These are phyloP conservation scores for Coccyzus lansbergi DNA, from an alignment of 2,797 vertebrate species.

Conservation along the genomic window DNA sequence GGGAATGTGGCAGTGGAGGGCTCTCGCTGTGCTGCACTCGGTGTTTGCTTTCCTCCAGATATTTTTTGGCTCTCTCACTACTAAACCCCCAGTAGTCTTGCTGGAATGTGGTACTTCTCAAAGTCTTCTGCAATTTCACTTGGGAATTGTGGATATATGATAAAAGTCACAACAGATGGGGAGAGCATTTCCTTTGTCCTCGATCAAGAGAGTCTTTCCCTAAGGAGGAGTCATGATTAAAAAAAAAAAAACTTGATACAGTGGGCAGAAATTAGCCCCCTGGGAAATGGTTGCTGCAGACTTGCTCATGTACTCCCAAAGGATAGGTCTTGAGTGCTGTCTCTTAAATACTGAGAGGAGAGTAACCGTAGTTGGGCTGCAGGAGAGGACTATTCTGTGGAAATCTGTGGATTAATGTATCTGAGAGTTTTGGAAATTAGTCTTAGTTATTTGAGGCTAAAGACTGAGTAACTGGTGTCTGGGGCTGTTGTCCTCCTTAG, in stretches of 20 bases:
- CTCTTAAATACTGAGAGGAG: neutral
- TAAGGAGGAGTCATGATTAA: neutral
- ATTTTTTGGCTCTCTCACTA: neutral
- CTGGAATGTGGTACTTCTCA: neutral
- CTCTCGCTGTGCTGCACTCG: fast-evolving
- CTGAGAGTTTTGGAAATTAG: neutral
- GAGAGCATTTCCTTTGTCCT: constrained; percentile 14
- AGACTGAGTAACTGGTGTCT: neutral
- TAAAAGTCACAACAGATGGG: neutral
- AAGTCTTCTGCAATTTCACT: neutral
- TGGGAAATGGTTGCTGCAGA: neutral
- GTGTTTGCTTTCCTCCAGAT: fast-evolving
- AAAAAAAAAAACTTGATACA: neutral
- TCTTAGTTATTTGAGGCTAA: neutral
- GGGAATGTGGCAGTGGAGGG: neutral
- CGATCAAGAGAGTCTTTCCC: constrained; percentile 37
- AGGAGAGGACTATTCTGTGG: neutral
- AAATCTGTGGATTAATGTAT: neutral
- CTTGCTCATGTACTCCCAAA: neutral
- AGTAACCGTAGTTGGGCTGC: neutral
- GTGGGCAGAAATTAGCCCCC: neutral
- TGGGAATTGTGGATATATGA: neutral
- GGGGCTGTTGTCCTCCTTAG: neutral
- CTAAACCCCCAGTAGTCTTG: neutral
- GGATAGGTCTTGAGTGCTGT: neutral